phyloP scores from a whole-genome alignment of 2,113 vertebrate species.

The Cairina moschata region DNA sequence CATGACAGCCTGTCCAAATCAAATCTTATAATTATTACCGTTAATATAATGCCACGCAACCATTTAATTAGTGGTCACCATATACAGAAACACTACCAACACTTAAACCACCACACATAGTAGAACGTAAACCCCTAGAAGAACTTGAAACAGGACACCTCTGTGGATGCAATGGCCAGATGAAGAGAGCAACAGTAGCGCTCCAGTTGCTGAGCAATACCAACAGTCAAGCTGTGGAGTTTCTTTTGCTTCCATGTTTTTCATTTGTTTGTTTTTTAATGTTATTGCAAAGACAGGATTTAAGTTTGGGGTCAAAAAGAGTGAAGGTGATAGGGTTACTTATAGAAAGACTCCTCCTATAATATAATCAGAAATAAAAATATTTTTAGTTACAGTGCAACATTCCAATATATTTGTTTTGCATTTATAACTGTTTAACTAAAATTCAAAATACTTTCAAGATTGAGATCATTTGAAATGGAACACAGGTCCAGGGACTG shows the following conservation, averaged over 20 bases:
- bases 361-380: not conserved
- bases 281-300: not conserved
- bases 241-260: not conserved
- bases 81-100: not conserved
- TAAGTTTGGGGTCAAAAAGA: not conserved
- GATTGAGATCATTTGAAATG: not conserved
- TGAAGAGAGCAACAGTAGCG: not conserved
- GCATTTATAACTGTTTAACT: not conserved
- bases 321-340: not conserved
- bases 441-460: not conserved
- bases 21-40: not conserved
- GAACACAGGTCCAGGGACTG: not conserved
- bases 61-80: not conserved
- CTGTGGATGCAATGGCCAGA: not conserved
- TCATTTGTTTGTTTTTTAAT: not conserved
- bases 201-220: not conserved
- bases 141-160: not conserved
- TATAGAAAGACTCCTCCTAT: not conserved
- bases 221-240: not conserved
- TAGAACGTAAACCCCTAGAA: not conserved
- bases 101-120: not conserved
- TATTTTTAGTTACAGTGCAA: not conserved
- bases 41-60: not conserved
- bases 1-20: not conserved
- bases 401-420: not conserved